Evolutionary conservation across 2,888 invertebrate species (phyloP), one percentile per base, ranked within the genome.

Genomic region (Idaea dimidiata): DNA sequence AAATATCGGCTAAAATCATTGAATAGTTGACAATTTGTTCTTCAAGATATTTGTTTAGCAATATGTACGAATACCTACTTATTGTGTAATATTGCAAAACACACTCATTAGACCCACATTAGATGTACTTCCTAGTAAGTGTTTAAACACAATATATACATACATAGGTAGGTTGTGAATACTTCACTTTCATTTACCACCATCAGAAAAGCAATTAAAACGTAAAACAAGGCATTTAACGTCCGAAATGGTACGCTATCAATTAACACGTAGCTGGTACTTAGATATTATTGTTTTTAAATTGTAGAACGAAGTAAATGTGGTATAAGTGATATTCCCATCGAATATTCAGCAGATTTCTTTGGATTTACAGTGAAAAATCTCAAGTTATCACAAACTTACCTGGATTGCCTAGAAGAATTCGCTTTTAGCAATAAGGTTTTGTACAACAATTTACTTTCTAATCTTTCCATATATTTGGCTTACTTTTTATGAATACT

Each of bases 151-250:
- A 24, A 14, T 43, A 33, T 6, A 33, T 33, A 32, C 32, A 32
- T 32, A 32, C 32, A 43, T 14, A 14, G 43, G 43, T 43, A 43
- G 24, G 24, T 24, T 43, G 43, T 43, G 1, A 0, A 43, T 8
- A 14, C 43, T 43, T 43, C 43, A 43, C 43, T 43, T 43, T 43
- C 43, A 43, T 43, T 43, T 43, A 43, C 43, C 43, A 43, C 43
- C 43, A 43, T 43, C 43, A 43, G 43, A 43, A 43, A 43, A 43
- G 43, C 43, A 43, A 43, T 43, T 43, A 43, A 43, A 43, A 43
- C 43, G 43, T 43, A 43, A 43, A 43, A 43, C 43, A 7, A 43
- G 43, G 43, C 43, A 43, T 43, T 43, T 43, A 43, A 14, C 43
- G 43, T 43, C 43, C 43, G 43, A 43, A 43, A 43, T 43, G 7